Evolutionary conservation across 2,888 invertebrate species (phyloP), one percentile per base, ranked within the genome.

Genomic region (Aromia moschata): DNA sequence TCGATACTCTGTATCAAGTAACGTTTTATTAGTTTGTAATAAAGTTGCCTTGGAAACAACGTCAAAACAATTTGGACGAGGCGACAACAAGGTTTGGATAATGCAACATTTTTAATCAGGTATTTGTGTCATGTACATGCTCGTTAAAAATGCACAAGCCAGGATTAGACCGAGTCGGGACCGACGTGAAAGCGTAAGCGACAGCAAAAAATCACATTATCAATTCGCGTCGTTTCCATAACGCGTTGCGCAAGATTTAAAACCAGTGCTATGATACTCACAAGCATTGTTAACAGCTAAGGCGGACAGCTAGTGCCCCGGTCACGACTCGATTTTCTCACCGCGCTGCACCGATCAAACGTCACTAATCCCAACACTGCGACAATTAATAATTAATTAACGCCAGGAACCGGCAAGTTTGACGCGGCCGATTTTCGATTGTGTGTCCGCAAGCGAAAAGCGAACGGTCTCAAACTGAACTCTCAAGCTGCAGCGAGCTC

Each of bases 271-370:
- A 63, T n/a, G n/a, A 68, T 71, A 72, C 72, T 71, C 71, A 73
- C 72, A 70, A 71, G 71, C 71, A 71, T 72, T 66, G 70, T 70
- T 62, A 66, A 58, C 65, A 67, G 54, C 49, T 58, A 64, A 59
- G 44, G 53, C 64, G 59, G 61, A 64, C 60, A 61, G 59, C n/a
- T 56, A 52, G 56, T 55, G 60, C 55, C 57, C n/a, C 53, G 60
- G 53, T 56, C 37, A 58, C 53, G 44, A 55, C 55, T 57, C 44
- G 56, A 63, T 57, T 57, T 60, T 40, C n/a, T n/a, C 55, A 37
- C 52, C 63, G 55, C 63, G 55, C 49, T 54, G 56, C 47, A 51
- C 44, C 14, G 36, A 56, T 49, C 25, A 51, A 58, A 43, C 52
- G 41, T 52, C 52, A 63, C 58, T 56, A 41, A 58, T 38, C 46